These are phyloP conservation scores for Varroa destructor DNA, from an alignment of 1,140 invertebrate species.

Conservation along the genomic window DNA sequence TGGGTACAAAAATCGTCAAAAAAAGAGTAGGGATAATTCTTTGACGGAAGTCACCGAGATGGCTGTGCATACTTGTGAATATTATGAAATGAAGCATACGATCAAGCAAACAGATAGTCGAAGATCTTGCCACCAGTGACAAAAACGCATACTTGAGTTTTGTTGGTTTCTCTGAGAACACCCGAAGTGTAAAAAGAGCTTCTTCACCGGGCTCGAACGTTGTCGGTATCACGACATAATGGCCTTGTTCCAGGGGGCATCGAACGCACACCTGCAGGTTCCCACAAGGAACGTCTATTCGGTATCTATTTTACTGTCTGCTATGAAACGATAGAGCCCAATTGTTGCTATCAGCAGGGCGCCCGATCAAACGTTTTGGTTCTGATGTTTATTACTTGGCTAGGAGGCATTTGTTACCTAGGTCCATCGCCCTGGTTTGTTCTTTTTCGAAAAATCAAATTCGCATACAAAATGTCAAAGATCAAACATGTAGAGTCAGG, in stretches of 20 bases:
- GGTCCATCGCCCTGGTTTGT: too few relatives aligned
- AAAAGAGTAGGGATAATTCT: slow-evolving; percentile 17
- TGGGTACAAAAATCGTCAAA: not conserved
- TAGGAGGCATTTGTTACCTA: too few relatives aligned
- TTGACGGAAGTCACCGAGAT: not conserved
- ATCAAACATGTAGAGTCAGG: too few relatives aligned
- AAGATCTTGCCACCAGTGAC: too few relatives aligned
- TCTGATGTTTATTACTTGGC: not conserved
- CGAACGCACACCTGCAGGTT: slow-evolving; percentile 40
- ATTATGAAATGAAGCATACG: too few relatives aligned
- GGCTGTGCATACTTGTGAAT: not conserved
- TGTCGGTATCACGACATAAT: slow-evolving; percentile 71
- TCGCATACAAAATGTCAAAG: too few relatives aligned
- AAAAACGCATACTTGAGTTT: slow-evolving; percentile 54
- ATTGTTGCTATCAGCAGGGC: too few relatives aligned
- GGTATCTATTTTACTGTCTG: too few relatives aligned
- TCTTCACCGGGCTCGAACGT: slow-evolving; percentile 82
- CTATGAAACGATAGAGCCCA: too few relatives aligned
- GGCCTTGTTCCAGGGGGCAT: slow-evolving; percentile 64
- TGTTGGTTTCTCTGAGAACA: slow-evolving; percentile 64
- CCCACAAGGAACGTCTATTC: not conserved
- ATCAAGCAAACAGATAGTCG: too few relatives aligned
- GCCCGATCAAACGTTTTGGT: not conserved
- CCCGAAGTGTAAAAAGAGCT: slow-evolving; percentile 63
- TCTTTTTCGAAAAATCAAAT: too few relatives aligned